Evolutionary conservation across 2,888 invertebrate genomes (phyloP).

Genomic region (Volucella bombylans): DNA sequence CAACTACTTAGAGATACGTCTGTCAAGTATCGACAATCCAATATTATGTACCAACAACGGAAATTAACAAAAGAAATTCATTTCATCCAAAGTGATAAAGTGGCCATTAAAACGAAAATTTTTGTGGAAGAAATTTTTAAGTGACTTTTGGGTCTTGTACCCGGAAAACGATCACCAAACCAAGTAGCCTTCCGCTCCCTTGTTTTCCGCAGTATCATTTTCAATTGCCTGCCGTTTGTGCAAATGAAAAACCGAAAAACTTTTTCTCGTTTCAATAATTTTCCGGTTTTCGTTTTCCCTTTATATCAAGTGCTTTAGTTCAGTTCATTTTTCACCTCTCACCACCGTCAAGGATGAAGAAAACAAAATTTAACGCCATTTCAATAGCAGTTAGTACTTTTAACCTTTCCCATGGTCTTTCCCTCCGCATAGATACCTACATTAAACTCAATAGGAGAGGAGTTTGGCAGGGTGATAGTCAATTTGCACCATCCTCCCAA

Average conservation of each 20-base stretch:
- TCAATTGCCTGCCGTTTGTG: slow-evolving; percentile 25
- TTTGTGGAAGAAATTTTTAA: slow-evolving; percentile 47
- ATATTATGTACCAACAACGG: background rate
- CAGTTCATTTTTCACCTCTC: slow-evolving; percentile 16
- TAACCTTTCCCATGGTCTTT: slow-evolving; percentile 17
- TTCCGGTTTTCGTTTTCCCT: slow-evolving; percentile 39
- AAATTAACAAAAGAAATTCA: background rate
- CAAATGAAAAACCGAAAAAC: slow-evolving; percentile 38
- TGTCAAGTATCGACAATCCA: too few species aligned
- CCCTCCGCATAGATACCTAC: background rate
- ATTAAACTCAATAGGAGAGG: background rate
- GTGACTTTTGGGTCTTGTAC: slow-evolving; percentile 38
- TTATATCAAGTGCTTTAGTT: slow-evolving; percentile 1
- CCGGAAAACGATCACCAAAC: background rate
- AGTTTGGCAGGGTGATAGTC: background rate
- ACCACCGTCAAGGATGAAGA: background rate
- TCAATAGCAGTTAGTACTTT: slow-evolving; percentile 57
- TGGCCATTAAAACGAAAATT: slow-evolving; percentile 35
- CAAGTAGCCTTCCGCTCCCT: background rate
- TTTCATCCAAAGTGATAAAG: slow-evolving; percentile 40
- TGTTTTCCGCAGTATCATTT: background rate
- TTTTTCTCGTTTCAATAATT: slow-evolving; percentile 47
- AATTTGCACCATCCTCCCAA: slow-evolving; percentile 23
- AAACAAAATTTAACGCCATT: slow-evolving; percentile 51
- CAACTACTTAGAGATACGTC: too few species aligned